phyloP scores from a whole-genome alignment of 2,113 vertebrate species.

The Amia ocellicauda region DNA sequence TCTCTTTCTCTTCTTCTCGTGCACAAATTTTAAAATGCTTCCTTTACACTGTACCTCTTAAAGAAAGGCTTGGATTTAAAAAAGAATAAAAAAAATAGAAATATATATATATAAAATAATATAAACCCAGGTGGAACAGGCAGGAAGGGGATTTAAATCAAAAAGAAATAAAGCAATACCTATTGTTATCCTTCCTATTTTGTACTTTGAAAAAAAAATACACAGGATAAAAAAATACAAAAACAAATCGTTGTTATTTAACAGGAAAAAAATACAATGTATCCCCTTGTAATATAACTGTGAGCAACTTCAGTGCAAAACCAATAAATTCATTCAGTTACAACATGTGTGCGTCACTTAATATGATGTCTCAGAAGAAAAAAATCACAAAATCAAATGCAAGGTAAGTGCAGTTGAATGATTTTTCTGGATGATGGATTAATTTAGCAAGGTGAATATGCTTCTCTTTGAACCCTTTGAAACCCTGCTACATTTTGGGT shows the following conservation, averaged over 20 bases:
- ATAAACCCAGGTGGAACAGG: constrained; percentile 60
- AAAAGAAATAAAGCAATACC: constrained; percentile 91
- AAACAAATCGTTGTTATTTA: constrained; percentile 61
- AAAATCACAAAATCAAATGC: too few relatives aligned
- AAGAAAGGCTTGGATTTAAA: constrained; percentile 64
- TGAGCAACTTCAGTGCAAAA: constrained; percentile 91
- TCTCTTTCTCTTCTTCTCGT: constrained; percentile 56
- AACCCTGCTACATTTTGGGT: too few relatives aligned
- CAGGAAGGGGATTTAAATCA: constrained; percentile 70
- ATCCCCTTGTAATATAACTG: constrained; percentile 88
- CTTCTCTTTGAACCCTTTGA: too few relatives aligned
- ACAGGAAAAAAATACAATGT: constrained; percentile 84
- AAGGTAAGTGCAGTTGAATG: too few relatives aligned
- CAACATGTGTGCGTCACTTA: constrained; percentile 42
- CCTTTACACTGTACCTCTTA: constrained; percentile 75
- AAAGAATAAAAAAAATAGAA: constrained; percentile 54
- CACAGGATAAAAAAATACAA: constrained; percentile 52
- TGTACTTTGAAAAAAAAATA: constrained; percentile 74
- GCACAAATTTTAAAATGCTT: constrained; percentile 77
- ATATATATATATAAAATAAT: constrained; percentile 42
- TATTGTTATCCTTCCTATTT: constrained; percentile 81
- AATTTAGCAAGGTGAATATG: too few relatives aligned
- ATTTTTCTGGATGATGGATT: too few relatives aligned
- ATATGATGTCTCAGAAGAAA: too few relatives aligned
- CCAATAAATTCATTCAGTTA: constrained; percentile 94